Percentiles rank a stretch among this genome's conserved stretches.
phyloP scores from a whole-genome alignment of 2,113 vertebrate genomes.

The Rhinopithecus roxellana region DNA sequence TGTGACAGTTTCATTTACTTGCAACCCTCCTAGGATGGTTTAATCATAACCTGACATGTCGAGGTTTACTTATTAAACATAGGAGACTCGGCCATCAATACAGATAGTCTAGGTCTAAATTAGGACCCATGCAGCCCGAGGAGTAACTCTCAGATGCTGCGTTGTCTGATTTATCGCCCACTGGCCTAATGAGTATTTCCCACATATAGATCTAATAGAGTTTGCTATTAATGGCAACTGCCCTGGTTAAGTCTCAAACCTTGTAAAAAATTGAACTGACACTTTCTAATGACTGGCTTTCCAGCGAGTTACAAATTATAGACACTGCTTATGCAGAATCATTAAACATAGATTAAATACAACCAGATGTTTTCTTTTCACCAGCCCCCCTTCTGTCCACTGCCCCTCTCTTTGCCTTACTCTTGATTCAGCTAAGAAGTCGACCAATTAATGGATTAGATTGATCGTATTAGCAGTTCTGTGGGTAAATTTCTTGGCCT shows the following conservation, averaged over 20 bases:
- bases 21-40: constrained; percentile 57
- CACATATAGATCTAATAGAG: constrained; percentile 67
- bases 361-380: constrained; percentile 83
- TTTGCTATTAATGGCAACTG: constrained; percentile 71
- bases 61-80: constrained; percentile 61
- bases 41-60: constrained; percentile 49
- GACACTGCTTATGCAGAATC: constrained; percentile 78
- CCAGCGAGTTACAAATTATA: constrained; percentile 74
- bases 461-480: constrained; percentile 60
- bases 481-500: constrained; percentile 70
- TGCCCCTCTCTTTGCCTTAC: background rate
- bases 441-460: constrained; percentile 78
- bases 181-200: constrained; percentile 72
- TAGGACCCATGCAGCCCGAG: background rate
- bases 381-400: background rate
- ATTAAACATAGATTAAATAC: constrained; percentile 84
- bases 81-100: background rate
- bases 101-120: constrained; percentile 53
- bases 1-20: constrained; percentile 72
- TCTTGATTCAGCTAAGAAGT: constrained; percentile 69
- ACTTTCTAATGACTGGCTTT: constrained; percentile 81
- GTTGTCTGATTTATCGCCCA: constrained; percentile 37
- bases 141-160: background rate
- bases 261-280: constrained; percentile 78
- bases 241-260: constrained; percentile 75